phyloP scores from a whole-genome alignment of 2,113 vertebrate species.

The Phainopepla nitens region DNA sequence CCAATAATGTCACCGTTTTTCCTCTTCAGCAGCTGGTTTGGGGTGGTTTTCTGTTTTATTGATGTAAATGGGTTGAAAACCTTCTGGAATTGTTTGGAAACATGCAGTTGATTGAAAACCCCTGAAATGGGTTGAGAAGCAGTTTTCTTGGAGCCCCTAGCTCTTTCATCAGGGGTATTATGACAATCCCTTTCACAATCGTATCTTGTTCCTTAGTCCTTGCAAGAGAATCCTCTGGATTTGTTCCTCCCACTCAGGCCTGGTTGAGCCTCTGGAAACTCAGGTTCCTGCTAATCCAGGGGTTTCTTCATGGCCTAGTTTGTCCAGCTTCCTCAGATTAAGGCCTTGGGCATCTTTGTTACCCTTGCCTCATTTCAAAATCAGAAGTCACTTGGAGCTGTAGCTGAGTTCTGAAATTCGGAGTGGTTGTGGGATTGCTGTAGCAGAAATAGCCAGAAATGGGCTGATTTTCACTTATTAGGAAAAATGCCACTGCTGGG shows the following conservation, averaged over 20 bases:
- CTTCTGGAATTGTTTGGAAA: neutral
- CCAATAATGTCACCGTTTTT: neutral
- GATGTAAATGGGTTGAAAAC: neutral
- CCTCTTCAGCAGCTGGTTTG: neutral
- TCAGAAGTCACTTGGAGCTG: neutral
- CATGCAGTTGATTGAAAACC: neutral
- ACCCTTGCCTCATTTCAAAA: neutral
- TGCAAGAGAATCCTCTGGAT: neutral
- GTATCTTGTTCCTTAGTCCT: neutral
- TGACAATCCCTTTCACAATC: neutral
- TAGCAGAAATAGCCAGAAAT: neutral
- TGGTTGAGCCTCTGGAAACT: neutral
- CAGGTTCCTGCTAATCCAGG: neutral
- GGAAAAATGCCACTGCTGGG: neutral
- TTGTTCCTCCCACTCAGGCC: neutral
- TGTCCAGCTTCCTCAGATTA: neutral
- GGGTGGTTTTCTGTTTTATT: neutral
- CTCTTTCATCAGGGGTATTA: neutral
- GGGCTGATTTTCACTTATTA: rapidly evolving
- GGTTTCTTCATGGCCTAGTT: neutral
- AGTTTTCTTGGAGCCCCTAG: neutral
- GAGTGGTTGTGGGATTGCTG: rapidly evolving
- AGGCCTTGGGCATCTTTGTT: neutral
- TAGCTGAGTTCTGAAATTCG: neutral
- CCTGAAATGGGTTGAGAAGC: neutral